These are phyloP conservation scores for Redunca redunca DNA, from an alignment of 2,113 vertebrate genomes.

Conservation along the genomic window DNA sequence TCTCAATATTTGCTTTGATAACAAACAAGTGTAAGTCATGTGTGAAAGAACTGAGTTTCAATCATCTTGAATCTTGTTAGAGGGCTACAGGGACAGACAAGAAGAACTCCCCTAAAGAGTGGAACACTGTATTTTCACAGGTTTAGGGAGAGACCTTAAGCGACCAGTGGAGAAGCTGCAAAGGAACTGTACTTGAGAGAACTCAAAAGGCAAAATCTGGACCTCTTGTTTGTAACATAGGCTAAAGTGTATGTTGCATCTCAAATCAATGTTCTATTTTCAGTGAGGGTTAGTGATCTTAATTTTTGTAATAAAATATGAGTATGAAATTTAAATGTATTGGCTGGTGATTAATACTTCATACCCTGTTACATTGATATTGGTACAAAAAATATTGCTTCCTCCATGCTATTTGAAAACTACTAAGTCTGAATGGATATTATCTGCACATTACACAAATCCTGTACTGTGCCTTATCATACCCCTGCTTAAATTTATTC, in stretches of 20 bases:
- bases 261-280: neutral
- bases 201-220: neutral
- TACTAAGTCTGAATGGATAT: neutral
- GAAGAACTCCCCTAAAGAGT: neutral
- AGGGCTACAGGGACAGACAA: neutral
- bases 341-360: neutral
- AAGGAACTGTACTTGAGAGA: neutral
- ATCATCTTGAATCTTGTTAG: neutral
- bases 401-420: neutral
- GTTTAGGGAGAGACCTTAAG: too few relatives aligned
- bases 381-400: neutral
- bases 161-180: neutral
- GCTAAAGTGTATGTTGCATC: neutral
- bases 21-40: neutral
- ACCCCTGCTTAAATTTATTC: neutral
- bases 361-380: neutral
- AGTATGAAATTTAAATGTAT: neutral
- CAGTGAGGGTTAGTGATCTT: neutral
- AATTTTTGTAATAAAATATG: neutral
- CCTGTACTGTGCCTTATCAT: neutral
- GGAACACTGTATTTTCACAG: neutral
- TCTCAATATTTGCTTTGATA: neutral
- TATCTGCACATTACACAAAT: neutral
- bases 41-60: neutral
- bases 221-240: too few relatives aligned